Percentiles rank a stretch among this genome's conserved stretches.
Conservation (phyloP, 1,140 invertebrate species). For the Hylaeus volcanicus region DNA sequence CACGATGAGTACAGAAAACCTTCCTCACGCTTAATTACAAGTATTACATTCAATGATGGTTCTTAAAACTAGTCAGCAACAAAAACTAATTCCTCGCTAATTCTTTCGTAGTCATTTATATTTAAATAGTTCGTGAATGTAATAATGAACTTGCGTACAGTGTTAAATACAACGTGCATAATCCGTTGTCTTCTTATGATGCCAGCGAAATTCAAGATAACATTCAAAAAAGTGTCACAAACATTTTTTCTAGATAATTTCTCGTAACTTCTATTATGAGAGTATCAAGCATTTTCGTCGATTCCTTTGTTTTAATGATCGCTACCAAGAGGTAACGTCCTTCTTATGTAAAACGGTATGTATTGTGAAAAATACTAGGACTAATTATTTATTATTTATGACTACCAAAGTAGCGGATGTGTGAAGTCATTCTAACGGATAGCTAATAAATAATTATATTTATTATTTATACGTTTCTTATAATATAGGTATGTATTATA, state of each 20-base stretch:
- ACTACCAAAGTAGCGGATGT: not conserved
- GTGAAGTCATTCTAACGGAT: not conserved
- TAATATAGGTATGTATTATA: not conserved
- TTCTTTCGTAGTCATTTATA: not conserved
- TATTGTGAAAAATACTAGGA: not conserved
- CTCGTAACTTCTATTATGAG: too few relatives aligned
- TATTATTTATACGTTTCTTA: not conserved
- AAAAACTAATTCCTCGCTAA: not conserved
- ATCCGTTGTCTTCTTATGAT: not conserved
- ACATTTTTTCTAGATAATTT: too few relatives aligned
- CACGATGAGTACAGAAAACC: conserved; percentile 1
- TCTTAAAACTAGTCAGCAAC: not conserved
- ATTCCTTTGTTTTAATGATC: too few relatives aligned
- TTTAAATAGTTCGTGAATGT: not conserved
- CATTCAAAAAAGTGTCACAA: too few relatives aligned
- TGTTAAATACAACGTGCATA: not conserved
- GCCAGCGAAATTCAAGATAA: not conserved
- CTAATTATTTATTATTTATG: not conserved
- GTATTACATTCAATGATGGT: not conserved
- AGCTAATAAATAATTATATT: not conserved
- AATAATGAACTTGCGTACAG: not conserved
- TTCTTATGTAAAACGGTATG: not conserved
- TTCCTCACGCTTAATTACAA: conserved; percentile 13
- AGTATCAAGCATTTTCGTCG: too few relatives aligned
- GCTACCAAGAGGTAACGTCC: too few relatives aligned